Percentiles rank a stretch among this genome's conserved stretches.
These are phyloP conservation scores for Gyps fulvus DNA, from an alignment of 2,113 vertebrate genomes.

Conservation along the genomic window DNA sequence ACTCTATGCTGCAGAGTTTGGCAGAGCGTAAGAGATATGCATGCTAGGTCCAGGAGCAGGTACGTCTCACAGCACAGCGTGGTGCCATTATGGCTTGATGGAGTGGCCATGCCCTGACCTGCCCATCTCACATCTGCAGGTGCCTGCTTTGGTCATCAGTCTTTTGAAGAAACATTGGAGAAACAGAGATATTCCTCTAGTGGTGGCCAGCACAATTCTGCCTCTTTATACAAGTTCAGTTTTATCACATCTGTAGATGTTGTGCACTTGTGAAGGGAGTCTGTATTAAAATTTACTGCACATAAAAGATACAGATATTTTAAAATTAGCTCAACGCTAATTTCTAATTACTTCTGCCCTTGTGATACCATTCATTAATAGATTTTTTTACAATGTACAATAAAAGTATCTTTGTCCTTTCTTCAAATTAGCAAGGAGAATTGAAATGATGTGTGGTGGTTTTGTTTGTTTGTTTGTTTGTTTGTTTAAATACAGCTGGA, in stretches of 20 bases:
- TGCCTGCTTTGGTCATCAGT: background rate
- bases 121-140: background rate
- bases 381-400: background rate
- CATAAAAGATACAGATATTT: background rate
- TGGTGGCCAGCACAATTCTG: background rate
- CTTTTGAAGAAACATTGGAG: background rate
- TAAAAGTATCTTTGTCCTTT: background rate
- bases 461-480: background rate
- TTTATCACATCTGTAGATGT: background rate
- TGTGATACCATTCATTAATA: background rate
- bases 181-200: background rate
- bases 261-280: background rate
- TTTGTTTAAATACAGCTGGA: background rate
- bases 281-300: background rate
- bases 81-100: background rate
- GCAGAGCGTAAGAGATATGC: background rate
- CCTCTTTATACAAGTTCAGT: background rate
- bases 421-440: background rate
- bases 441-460: background rate
- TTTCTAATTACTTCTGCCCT: background rate
- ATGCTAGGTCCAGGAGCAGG: too few species aligned
- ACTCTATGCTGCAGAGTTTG: background rate
- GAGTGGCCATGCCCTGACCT: background rate
- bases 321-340: background rate
- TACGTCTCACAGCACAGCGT: accelerated